Percentiles rank a stretch among this genome's conserved stretches.
Evolutionary conservation across 2,888 invertebrate species (phyloP).

Genomic region (Stenchaetothrips biformis): DNA sequence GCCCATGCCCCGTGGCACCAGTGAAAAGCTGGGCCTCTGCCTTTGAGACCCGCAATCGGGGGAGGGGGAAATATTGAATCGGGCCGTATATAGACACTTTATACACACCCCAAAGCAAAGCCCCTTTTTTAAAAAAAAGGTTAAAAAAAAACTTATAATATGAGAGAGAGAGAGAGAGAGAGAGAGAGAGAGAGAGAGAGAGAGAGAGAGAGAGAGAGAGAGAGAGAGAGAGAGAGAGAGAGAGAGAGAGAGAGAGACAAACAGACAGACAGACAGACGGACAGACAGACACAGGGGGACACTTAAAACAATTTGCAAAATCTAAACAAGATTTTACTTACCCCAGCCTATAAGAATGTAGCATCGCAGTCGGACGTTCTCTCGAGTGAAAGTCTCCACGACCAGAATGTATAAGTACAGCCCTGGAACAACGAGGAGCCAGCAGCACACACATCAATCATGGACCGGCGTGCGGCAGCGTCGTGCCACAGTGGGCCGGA

Average conservation of each 20-base stretch:
- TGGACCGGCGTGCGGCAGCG: neutral
- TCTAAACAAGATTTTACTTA: constrained; percentile 50
- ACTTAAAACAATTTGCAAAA: neutral
- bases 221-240: constrained; percentile 24
- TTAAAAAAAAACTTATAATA: constrained; percentile 5
- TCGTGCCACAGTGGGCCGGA: neutral
- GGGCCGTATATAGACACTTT: neutral
- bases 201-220: constrained; percentile 2
- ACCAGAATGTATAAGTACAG: constrained; percentile 82
- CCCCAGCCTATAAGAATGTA: constrained; percentile 85
- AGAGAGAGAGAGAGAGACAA: too few species aligned
- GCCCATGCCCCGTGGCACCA: too few species aligned
- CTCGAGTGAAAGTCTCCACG: constrained; percentile 76
- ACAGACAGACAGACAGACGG: too few species aligned
- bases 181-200: constrained; percentile 4
- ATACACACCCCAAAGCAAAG: neutral
- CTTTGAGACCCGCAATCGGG: too few species aligned
- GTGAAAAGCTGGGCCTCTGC: too few species aligned
- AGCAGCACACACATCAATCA: neutral
- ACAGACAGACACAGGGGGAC: too few species aligned
- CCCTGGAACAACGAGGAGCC: constrained; percentile 41
- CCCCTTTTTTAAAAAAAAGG: neutral
- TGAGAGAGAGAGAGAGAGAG: neutral
- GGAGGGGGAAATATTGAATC: too few species aligned
- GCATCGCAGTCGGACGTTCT: constrained; percentile 75